Conservation (phyloP, 2,113 vertebrate genomes). For the Centropus unirufus region DNA sequence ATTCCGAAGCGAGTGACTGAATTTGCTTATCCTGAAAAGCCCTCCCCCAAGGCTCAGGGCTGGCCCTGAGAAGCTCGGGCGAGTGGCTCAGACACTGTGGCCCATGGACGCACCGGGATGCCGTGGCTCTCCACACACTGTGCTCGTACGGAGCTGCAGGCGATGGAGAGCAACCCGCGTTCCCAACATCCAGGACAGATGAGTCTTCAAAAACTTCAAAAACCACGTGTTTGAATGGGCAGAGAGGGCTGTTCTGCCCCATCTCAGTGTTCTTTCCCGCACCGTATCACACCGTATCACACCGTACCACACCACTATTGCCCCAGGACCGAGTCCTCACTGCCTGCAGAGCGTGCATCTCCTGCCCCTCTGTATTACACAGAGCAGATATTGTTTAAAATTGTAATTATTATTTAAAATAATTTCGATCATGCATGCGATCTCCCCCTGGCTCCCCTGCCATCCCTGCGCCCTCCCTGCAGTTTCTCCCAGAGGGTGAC, state of each 20-base stretch:
- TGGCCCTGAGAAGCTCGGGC: fast-evolving
- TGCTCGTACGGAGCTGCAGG: fast-evolving
- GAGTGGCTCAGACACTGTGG: fast-evolving
- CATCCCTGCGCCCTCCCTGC: neutral
- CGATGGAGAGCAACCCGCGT: fast-evolving
- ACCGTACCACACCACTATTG: fast-evolving
- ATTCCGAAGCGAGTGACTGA: neutral
- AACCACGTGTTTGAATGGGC: fast-evolving
- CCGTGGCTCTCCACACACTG: fast-evolving
- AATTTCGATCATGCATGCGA: fast-evolving
- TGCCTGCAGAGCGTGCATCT: neutral
- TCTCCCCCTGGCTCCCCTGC: neutral
- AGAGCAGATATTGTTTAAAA: neutral
- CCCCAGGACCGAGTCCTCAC: neutral
- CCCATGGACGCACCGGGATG: fast-evolving
- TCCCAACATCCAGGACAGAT: fast-evolving
- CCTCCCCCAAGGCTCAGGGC: neutral
- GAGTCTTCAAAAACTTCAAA: neutral
- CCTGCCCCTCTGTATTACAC: too few species aligned
- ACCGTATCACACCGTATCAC: fast-evolving
- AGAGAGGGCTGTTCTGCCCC: neutral
- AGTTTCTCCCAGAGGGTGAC: fast-evolving
- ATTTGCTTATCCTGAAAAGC: neutral
- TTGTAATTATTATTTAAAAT: too few species aligned
- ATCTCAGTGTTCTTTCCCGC: fast-evolving